Base-by-base conservation (phyloP, 2,113 vertebrate species). In the Menidia beryllina region DNA sequence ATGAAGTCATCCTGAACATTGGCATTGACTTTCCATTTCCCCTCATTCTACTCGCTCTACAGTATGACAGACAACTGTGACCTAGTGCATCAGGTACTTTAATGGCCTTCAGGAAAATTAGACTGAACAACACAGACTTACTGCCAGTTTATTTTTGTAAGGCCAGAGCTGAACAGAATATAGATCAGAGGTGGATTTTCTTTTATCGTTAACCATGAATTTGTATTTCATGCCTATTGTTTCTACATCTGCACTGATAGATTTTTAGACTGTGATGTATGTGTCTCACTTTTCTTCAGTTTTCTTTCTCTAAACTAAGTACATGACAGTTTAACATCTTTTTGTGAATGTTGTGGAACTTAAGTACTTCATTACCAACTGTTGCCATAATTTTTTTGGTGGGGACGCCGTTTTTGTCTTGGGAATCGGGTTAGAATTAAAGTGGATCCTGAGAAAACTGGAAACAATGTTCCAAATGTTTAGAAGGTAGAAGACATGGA, bases 11-110 rank as follows among this genome's bases (percentile, higher is more conserved):
- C 68, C 76, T 52, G 73, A 85, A 79, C 72, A 55, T 62, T 77
- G 41, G 69, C 65, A 81, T 67, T 36, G 39, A 83, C 77, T 82
- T 78, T 76, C 56, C 65, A 82, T 88, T 87, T 81, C 68, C 67
- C 62, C 52, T 59, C 63, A 21, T 51, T 75, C 54, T 39, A n/a
- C 47, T 45, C 50, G 53, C 15, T 30, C 15, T 47, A 19, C 60
- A 50, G 17, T 69, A 84, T 86, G 89, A 90, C 17, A 27, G 82
- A 88, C 75, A 83, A 80, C 82, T 68, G 72, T 73, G 75, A 64
- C 74, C 67, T 27, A 57, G 79, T 77, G 63, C 72, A 81, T 48
- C 24, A 75, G 51, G 63, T 77, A 58, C 25, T 77, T 81, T 79
- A 83, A 81, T 83, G 77, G 71, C 52, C 71, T 67, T 78, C 74